phyloP scores from a whole-genome alignment of 2,888 invertebrate genomes.

The Autographa pulchrina region DNA sequence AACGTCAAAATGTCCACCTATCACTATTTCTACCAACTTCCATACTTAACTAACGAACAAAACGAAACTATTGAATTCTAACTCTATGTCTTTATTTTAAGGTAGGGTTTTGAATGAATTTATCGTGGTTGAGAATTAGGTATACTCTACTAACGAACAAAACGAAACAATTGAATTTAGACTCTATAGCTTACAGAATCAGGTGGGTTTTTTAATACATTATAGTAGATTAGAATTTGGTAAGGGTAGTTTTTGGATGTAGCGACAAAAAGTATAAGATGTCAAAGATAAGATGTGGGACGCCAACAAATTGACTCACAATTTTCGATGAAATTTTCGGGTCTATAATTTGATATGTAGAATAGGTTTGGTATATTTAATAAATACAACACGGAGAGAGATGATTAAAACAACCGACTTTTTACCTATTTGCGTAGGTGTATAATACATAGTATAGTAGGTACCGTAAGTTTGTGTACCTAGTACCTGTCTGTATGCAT shows the following conservation, averaged over 20 bases:
- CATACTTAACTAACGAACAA: background rate
- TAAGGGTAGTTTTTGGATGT: constrained; percentile 50
- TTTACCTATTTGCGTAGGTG: too few species aligned
- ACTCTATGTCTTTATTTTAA: too few species aligned
- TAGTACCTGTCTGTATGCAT: too few species aligned
- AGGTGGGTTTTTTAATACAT: too few species aligned
- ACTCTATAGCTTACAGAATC: constrained; percentile 6
- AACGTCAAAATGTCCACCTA: constrained; percentile 87
- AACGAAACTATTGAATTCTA: background rate
- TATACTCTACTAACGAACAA: constrained; percentile 18
- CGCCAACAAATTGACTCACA: constrained; percentile 63
- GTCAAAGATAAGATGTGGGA: constrained; percentile 72
- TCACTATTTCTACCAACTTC: constrained; percentile 63
- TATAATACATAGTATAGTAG: too few species aligned
- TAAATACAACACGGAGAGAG: background rate
- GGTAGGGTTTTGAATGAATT: background rate
- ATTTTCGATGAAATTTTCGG: constrained; percentile 33
- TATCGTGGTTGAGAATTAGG: background rate
- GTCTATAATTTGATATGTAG: constrained; percentile 9
- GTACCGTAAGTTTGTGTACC: too few species aligned
- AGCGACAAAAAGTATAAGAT: constrained; percentile 79
- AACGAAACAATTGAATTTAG: background rate
- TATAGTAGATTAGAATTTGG: background rate
- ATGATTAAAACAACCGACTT: too few species aligned
- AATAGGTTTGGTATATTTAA: too few species aligned